These are phyloP conservation scores for Catharus minimus DNA, from an alignment of 2,113 vertebrate species.

Conservation along the genomic window DNA sequence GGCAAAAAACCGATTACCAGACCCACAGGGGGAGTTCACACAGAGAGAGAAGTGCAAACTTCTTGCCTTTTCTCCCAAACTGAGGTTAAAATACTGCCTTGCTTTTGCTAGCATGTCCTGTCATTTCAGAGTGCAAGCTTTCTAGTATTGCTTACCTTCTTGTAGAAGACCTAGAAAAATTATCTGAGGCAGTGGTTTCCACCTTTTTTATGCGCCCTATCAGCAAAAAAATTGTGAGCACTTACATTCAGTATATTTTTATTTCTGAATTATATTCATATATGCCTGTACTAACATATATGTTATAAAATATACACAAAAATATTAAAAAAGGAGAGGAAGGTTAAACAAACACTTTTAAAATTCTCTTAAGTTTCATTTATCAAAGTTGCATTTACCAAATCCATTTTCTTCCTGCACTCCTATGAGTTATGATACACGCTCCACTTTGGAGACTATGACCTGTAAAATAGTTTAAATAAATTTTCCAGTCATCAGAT, in stretches of 20 bases:
- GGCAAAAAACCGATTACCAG: not conserved
- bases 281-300: not conserved
- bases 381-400: not conserved
- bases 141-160: not conserved
- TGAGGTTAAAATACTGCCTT: not conserved
- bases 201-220: not conserved
- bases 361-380: not conserved
- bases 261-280: not conserved
- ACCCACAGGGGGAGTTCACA: not conserved
- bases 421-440: rapidly evolving
- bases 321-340: not conserved
- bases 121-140: not conserved
- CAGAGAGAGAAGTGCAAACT: not conserved
- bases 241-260: not conserved
- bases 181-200: not conserved
- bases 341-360: not conserved
- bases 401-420: not conserved
- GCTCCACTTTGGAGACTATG: not conserved
- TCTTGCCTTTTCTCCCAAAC: not conserved
- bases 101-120: not conserved
- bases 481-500: not conserved
- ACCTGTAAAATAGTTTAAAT: not conserved
- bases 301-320: not conserved
- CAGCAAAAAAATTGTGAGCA: not conserved
- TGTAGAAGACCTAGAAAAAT: not conserved